phyloP scores from a whole-genome alignment of 2,888 invertebrate genomes.

The Parnassius glacialis region DNA sequence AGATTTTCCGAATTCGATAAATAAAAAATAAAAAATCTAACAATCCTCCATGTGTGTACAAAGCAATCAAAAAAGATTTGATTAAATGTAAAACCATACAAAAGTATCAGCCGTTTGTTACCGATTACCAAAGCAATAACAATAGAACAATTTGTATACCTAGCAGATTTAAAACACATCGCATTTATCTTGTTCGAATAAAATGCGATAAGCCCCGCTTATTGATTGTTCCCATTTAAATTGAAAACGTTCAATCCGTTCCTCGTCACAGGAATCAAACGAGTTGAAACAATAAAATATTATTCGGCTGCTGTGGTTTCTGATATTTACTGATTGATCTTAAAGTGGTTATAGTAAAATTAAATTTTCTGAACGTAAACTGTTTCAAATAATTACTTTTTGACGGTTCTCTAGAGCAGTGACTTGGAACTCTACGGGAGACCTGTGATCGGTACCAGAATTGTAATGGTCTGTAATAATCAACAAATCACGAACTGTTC shows the following conservation, averaged over 20 bases:
- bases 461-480: too few species aligned
- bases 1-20: too few species aligned
- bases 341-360: not conserved
- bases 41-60: too few species aligned
- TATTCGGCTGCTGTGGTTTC: not conserved
- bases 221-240: slow-evolving; percentile 73
- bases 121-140: slow-evolving; percentile 48
- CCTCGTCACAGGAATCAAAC: slow-evolving; percentile 59
- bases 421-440: too few species aligned
- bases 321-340: not conserved
- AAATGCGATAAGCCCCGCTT: slow-evolving; percentile 67
- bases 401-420: too few species aligned
- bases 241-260: slow-evolving; percentile 63
- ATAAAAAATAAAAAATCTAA: too few species aligned
- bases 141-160: slow-evolving; percentile 62
- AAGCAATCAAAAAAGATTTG: slow-evolving; percentile 22
- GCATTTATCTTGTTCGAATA: slow-evolving; percentile 63
- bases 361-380: too few species aligned
- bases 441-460: too few species aligned
- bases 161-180: slow-evolving; percentile 68
- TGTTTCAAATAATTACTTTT: too few species aligned
- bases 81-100: slow-evolving; percentile 33
- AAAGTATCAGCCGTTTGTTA: slow-evolving; percentile 53
- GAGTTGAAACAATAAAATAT: slow-evolving; percentile 48
- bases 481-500: too few species aligned